Base-by-base conservation (phyloP, 1,140 invertebrate genomes). In the Drosophila parvula region DNA sequence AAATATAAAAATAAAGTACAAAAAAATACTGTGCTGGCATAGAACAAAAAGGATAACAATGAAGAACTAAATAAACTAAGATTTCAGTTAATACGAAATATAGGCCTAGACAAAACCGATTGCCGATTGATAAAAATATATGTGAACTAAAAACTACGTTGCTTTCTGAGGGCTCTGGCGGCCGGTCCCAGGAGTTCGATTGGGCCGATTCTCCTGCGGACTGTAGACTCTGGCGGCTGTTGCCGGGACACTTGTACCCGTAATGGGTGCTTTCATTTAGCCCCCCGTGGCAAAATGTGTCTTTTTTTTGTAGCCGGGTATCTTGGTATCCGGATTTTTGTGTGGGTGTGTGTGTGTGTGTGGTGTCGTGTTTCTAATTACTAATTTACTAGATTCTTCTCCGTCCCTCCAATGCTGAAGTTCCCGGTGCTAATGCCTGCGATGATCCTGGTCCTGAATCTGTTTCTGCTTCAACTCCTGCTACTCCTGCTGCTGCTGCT, bases 21-120 rank as follows among this genome's bases (percentile, higher is more conserved):
- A 74, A 81, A 79, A 82, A 86, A 86, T 86, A 86, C 82, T 86
- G 82, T 76, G 79, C 67, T 73, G 78, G 77, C 57, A 65, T 69
- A 40, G 56, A 74, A 53, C 63, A n/a, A 71, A 60, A 60, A 4
- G 5, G 28, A 14, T 22, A 22, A 22, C 22, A 22, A 22, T 30
- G 36, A 10, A 22, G 14, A 22, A 45, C 1, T 6, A 61, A 51
- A 59, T 67, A 60, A 71, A 71, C 48, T 59, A 69, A 78, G 53
- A 75, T 81, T 74, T 30, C 22, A 43, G 57, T 45, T 61, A 53
- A 53, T 55, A 53, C 38, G 51, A 74, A 55, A 74, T 53, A 56
- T 47, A 63, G 41, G 58, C 28, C 45, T 74, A 59, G 71, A 55
- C 11, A 47, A 53, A 30, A 30, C 44, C 40, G 65, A 68, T 56